phyloP scores from a whole-genome alignment of 2,797 vertebrate species.

The Synaphobranchus kaupii region DNA sequence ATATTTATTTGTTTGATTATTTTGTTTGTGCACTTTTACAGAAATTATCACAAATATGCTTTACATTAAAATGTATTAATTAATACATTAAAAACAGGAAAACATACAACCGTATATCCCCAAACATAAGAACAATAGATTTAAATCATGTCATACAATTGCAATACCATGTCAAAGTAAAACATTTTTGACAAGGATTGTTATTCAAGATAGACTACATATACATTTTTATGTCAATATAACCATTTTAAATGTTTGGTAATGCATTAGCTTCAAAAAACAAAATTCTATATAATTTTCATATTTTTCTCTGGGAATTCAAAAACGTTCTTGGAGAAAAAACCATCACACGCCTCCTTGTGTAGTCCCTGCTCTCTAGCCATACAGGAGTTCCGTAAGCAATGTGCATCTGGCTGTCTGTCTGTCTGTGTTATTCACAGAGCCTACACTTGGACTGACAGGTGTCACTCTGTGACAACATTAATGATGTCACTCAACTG shows the following conservation, averaged over 20 bases:
- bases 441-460: conserved; percentile 56
- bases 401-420: conserved; percentile 58
- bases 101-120: not conserved
- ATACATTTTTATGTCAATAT: not conserved
- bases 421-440: conserved; percentile 63
- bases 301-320: not conserved
- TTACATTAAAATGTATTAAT: no score
- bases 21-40: no score
- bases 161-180: not conserved
- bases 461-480: conserved; percentile 63
- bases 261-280: not conserved
- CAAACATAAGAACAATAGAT: no score
- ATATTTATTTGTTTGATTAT: no score
- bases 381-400: conserved; percentile 54
- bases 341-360: not conserved
- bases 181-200: not conserved
- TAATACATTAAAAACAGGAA: no score
- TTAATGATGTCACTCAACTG: conserved; percentile 49
- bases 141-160: not conserved
- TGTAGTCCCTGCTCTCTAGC: not conserved
- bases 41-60: no score
- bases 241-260: not conserved
- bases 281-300: not conserved
- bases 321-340: not conserved
- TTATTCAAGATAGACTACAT: not conserved